phyloP scores from a whole-genome alignment of 2,113 vertebrate genomes.

The Apus apus region DNA sequence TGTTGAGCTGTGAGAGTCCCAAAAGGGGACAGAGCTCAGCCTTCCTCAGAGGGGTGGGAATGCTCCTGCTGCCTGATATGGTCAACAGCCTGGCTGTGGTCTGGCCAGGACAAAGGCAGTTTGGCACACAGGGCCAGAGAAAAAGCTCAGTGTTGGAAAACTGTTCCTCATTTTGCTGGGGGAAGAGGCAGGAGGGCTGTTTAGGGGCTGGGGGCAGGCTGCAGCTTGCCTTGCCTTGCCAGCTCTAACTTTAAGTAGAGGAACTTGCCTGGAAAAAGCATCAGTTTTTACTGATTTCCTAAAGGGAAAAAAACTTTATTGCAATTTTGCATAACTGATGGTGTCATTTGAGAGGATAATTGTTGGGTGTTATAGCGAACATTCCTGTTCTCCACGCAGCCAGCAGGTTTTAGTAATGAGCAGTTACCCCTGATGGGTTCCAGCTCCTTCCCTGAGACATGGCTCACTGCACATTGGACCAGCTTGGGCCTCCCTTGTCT shows the following conservation, averaged over 20 bases:
- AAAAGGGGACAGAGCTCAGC: not conserved
- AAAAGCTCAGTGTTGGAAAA: not conserved
- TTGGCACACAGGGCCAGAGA: not conserved
- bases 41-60: not conserved
- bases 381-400: not conserved
- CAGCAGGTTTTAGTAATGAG: not conserved
- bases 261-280: not conserved
- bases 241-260: not conserved
- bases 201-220: not conserved
- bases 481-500: not conserved
- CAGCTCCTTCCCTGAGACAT: not conserved
- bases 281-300: not conserved
- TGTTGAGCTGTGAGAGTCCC: not conserved
- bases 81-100: not conserved
- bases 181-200: not conserved
- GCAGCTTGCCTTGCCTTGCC: not conserved
- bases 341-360: not conserved
- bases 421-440: not conserved
- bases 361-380: not conserved
- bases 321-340: not conserved
- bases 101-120: not conserved
- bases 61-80: not conserved
- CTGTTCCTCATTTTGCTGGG: fast-evolving
- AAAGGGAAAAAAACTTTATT: not conserved
- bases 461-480: not conserved